Conservation (phyloP, 1,140 invertebrate species). For the Cylas formicarius region DNA sequence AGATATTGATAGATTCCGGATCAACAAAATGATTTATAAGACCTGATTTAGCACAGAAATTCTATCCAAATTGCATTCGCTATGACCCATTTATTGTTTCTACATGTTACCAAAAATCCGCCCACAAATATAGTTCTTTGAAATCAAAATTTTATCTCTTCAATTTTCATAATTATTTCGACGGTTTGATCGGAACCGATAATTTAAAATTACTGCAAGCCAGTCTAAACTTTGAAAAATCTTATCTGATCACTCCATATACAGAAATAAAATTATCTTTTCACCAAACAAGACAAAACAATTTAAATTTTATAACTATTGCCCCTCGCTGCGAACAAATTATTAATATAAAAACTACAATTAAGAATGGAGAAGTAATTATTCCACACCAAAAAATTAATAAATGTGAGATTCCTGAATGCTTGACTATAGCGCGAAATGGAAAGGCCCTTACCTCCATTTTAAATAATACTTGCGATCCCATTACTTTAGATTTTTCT, state of each 20-base stretch:
- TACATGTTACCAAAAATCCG: neutral
- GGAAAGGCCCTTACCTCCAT: conserved; percentile 2
- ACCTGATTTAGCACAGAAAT: neutral
- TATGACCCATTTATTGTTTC: conserved; percentile 1
- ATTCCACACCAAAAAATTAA: conserved; percentile 4
- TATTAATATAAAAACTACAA: conserved; percentile 3
- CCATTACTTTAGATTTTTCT: neutral
- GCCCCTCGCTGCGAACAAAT: neutral
- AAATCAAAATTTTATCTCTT: conserved; percentile 5
- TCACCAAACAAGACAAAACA: neutral
- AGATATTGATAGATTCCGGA: neutral
- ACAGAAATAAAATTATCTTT: conserved; percentile 5
- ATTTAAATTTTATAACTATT: conserved; percentile 3
- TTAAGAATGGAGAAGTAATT: conserved; percentile 4
- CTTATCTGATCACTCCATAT: conserved; percentile 7
- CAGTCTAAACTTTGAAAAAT: neutral
- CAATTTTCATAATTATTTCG: conserved; percentile 11
- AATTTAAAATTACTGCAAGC: conserved; percentile 12
- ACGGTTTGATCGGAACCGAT: conserved; percentile 8
- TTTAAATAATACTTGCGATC: conserved; percentile 1
- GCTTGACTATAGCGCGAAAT: conserved; percentile 2
- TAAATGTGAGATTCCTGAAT: conserved; percentile 6
- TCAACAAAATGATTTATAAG: conserved; percentile 1
- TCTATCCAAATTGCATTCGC: neutral
- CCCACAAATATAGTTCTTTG: neutral